Evolutionary conservation across 2,113 vertebrate genomes (phyloP), one percentile per base, ranked within the genome.

Genomic region (Mesitornis unicolor): DNA sequence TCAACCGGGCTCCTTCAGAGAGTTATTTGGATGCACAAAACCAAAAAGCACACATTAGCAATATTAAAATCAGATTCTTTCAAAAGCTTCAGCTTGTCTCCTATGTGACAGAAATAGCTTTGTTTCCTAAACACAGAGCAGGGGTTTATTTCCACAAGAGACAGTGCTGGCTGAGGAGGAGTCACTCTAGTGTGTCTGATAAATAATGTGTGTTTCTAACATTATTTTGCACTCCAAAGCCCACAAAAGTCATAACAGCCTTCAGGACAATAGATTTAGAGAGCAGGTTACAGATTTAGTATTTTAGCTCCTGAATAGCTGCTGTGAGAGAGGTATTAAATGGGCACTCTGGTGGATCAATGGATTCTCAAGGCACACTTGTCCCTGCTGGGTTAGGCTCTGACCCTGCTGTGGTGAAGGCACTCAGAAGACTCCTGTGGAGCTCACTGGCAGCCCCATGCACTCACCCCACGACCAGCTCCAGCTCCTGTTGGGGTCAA

Each of bases 81-180:
- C 63, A 45, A 82, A 84, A 71, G 60, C 79, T 88, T 94, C 69
- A 51, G 75, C 74, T 93, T 83, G 36, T 57, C 42, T 78, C 61
- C 65, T 59, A 0, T 78, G 38, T 53, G 60, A 64, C 82, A 92
- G 69, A 89, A 96, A 68, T 48, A 73, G 76, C 68, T 92, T 89
- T 57, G 71, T 89, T 90, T 84, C 76, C 88, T 79, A 74, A 90
- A 79, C 38, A 53, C 56, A 81, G 88, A 78, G 28, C n/a, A 45
- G 48, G 60, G 82, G 89, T 94, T 95, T 96, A 93, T 96, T 91
- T 87, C 70, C 57, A 70, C 36, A 57, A 43, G 64, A 91, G 79
- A 84, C 74, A 76, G 70, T 38, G 71, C 59, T 91, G 84, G 82
- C 67, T 86, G 82, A 94, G 89, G 89, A 95, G 82, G 68, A 90